Base-by-base conservation (phyloP, 2,113 vertebrate genomes). In the Nerophis lumbriciformis region DNA sequence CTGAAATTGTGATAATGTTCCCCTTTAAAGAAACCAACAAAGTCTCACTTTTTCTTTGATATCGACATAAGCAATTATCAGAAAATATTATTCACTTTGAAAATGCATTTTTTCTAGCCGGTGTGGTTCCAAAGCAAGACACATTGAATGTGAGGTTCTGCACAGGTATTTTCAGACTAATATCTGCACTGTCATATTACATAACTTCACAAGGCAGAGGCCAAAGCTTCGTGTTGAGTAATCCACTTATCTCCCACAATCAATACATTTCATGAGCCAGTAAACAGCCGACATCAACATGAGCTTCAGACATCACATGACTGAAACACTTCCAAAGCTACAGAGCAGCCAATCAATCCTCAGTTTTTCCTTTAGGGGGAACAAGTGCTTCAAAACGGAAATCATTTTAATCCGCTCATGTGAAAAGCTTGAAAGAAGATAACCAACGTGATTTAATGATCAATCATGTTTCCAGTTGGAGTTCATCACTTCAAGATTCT, bases 131-230 rank as follows among this genome's bases (percentile, higher is more conserved):
- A 8, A 53, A 69, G 51, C 51, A 44, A 57, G 28, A 42, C 44
- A 37, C 36, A 12, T 68, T 28, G 28, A 53, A 38, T 7, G 45
- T 66, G 63, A 59, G 37, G 10, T 50, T 58, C 42, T 10, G 37
- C 64, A 5, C 49, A 68, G 59, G 53, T 71, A 6, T 53, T 62
- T 66, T 45, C 45, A 50, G 58, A 80, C 80, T 77, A 61, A 83
- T 75, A 69, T 53, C 56, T 4, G 11, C 39, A 69, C 60, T 53
- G 63, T 83, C 21, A 60, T 60, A 71, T 78, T 86, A 74, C 80
- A 72, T 5, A 2, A 16, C 36, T 1, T 48, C 28, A 5, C 69
- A 47, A n/a, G 13, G 57, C 54, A 21, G 28, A 57, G 61, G 45
- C 11, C 0, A 7, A 45, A 65, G 11, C 61, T 39, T 38, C 63